Conservation (phyloP, 2,113 vertebrate species). For the Cryptotis parvus region DNA sequence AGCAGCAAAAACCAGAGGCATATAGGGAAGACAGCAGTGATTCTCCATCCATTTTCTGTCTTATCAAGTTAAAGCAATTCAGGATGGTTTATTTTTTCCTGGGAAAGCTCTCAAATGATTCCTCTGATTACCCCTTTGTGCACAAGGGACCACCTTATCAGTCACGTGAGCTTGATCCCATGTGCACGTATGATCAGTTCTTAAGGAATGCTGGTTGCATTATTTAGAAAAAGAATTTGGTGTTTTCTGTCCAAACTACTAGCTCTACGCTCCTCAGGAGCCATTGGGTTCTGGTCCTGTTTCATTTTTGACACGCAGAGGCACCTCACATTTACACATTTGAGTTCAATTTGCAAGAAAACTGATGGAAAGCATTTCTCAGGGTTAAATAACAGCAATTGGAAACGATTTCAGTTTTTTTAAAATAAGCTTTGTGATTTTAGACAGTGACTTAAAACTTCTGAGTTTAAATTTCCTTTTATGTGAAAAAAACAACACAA, state of each 20-base stretch:
- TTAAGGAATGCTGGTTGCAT: conserved; percentile 21
- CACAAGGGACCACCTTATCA: background rate
- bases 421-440: conserved; percentile 63
- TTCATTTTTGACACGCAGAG: conserved; percentile 3
- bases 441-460: conserved; percentile 51
- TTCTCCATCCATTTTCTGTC: background rate
- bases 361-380: conserved; percentile 10
- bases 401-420: conserved; percentile 44
- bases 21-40: background rate
- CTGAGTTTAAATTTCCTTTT: conserved; percentile 69
- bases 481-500: conserved; percentile 37
- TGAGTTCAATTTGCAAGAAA: conserved; percentile 50
- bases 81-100: conserved; percentile 1
- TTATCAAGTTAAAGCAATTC: background rate
- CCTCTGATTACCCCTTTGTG: background rate
- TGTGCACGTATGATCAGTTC: background rate
- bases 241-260: background rate
- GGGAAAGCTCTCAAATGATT: background rate
- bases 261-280: background rate
- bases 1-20: conserved; percentile 10
- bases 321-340: conserved; percentile 27
- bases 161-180: background rate
- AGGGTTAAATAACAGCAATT: conserved; percentile 53
- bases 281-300: background rate
- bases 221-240: conserved; percentile 9